These are phyloP conservation scores for Cryptoprocta ferox DNA, from an alignment of 2,797 vertebrate genomes.

Conservation along the genomic window DNA sequence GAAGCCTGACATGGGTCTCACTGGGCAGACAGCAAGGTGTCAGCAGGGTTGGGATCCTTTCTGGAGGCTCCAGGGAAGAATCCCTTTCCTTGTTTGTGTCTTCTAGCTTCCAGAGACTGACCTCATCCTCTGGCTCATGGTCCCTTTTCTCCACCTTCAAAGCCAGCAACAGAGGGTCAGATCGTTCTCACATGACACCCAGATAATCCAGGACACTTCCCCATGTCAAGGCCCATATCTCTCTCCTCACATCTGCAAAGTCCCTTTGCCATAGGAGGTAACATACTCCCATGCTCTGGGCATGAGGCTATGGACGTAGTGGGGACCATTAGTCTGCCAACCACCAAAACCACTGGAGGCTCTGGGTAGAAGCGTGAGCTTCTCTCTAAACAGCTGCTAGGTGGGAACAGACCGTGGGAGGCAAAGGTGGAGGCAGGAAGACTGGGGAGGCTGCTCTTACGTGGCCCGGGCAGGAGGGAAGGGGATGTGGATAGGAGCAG, in stretches of 20 bases:
- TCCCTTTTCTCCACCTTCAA: not conserved
- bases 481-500: fast-evolving
- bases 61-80: not conserved
- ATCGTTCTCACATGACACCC: not conserved
- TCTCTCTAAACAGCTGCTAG: not conserved
- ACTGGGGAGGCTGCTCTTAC: fast-evolving
- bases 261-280: not conserved
- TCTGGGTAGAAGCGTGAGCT: not conserved
- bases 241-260: not conserved
- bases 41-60: no score
- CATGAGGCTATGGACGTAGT: not conserved
- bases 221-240: not conserved
- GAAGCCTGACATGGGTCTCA: not conserved
- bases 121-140: not conserved
- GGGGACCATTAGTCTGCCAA: not conserved
- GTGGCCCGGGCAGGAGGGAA: no score
- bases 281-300: not conserved
- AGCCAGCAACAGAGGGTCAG: not conserved
- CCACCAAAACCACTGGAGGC: not conserved
- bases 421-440: not conserved
- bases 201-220: not conserved
- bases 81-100: not conserved
- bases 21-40: not conserved
- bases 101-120: not conserved
- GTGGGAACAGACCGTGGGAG: not conserved